Evolutionary conservation across 2,797 vertebrate species (phyloP).

Genomic region (Urocyon cinereoargenteus): DNA sequence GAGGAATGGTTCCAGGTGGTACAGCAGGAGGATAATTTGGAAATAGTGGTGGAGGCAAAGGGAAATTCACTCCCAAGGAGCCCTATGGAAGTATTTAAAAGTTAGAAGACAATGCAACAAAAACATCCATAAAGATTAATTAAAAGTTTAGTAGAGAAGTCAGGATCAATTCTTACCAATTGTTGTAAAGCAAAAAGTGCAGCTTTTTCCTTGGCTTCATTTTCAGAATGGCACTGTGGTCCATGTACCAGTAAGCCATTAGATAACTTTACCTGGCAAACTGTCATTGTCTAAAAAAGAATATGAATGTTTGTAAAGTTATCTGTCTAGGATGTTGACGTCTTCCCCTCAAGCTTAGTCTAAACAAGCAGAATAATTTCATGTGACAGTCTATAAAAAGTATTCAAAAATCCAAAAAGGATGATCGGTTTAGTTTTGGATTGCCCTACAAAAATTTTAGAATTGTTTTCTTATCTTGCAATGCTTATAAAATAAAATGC

Average conservation of each 20-base stretch:
- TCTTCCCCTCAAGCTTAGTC: not conserved
- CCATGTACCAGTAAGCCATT: conserved; percentile 95
- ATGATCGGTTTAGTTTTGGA: conserved; percentile 21
- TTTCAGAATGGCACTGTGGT: conserved; percentile 95
- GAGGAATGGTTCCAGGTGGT: conserved; percentile 89
- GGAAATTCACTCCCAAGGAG: conserved; percentile 93
- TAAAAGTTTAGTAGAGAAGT: conserved; percentile 31
- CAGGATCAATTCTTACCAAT: conserved; percentile 90
- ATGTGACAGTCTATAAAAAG: not conserved
- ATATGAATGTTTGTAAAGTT: conserved; percentile 37
- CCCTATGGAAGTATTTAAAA: conserved; percentile 87
- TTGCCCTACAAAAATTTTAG: conserved; percentile 12
- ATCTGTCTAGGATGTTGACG: not conserved
- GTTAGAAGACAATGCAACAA: conserved; percentile 56
- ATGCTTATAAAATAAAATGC: conserved; percentile 27
- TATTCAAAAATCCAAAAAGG: conserved; percentile 31
- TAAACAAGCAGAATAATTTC: conserved; percentile 41
- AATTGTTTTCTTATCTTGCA: conserved; percentile 1
- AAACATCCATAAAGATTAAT: not conserved
- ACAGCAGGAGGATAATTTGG: conserved; percentile 90
- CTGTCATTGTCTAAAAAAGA: conserved; percentile 90
- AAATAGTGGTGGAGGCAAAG: conserved; percentile 92
- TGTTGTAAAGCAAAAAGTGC: conserved; percentile 95
- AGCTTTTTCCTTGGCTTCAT: conserved; percentile 97
- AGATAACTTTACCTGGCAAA: conserved; percentile 97